These are phyloP conservation scores for Melanotaenia nigrans DNA, from an alignment of 2,797 vertebrate species.

Conservation along the genomic window DNA sequence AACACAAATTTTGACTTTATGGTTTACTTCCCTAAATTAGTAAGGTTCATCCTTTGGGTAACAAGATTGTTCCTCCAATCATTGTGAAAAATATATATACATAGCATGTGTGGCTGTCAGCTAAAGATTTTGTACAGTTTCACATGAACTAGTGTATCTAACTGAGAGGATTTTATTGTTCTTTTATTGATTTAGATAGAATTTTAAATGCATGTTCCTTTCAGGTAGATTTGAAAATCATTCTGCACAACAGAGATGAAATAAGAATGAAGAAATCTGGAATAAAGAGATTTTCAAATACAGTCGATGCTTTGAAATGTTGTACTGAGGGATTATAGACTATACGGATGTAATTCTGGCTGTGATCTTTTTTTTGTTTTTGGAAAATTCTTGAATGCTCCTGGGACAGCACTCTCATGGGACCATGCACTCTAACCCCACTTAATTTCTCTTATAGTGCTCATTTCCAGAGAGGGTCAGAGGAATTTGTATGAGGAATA, in stretches of 20 bases:
- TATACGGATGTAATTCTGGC: neutral
- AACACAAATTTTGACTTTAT: too few species aligned
- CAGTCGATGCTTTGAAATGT: neutral
- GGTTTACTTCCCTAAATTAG: too few species aligned
- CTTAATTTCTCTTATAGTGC: slow-evolving; percentile 9
- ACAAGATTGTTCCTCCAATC: too few species aligned
- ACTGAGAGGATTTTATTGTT: too few species aligned
- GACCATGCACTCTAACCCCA: slow-evolving; percentile 26
- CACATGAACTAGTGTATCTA: too few species aligned
- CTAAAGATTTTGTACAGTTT: too few species aligned
- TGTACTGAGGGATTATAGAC: neutral
- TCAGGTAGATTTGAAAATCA: neutral
- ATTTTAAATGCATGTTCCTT: neutral
- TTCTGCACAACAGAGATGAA: neutral
- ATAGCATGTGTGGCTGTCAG: too few species aligned
- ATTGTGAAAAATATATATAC: too few species aligned
- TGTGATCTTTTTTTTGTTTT: slow-evolving; percentile 1
- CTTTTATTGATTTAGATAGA: too few species aligned
- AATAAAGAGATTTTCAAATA: neutral
- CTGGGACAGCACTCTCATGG: neutral
- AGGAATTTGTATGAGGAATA: slow-evolving; percentile 7
- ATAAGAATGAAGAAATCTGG: neutral
- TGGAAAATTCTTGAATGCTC: slow-evolving; percentile 26
- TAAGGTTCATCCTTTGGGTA: too few species aligned
- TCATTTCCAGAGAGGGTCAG: slow-evolving; percentile 36